Evolutionary conservation across 2,888 invertebrate species (phyloP).

Genomic region (Caenorhabditis wallacei): DNA sequence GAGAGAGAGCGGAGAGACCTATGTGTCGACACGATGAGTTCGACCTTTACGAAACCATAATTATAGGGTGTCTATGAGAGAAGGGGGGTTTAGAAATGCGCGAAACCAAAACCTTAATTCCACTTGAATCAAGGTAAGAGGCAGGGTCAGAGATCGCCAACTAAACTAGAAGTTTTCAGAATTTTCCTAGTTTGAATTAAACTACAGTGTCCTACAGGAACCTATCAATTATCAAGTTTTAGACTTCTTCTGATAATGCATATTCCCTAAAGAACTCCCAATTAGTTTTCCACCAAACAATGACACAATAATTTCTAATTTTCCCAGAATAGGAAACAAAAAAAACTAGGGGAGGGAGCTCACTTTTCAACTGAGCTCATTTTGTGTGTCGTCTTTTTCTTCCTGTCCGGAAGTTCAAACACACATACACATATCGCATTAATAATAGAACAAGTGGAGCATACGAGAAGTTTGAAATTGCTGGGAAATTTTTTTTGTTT

Average conservation of each 20-base stretch:
- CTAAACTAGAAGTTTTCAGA: neutral
- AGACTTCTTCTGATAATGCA: no score
- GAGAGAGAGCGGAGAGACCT: neutral
- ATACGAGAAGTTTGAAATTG: neutral
- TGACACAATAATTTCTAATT: neutral
- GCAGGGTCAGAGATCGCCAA: neutral
- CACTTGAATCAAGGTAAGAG: constrained; percentile 3
- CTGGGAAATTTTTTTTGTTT: neutral
- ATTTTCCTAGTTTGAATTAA: constrained; percentile 1
- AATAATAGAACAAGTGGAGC: constrained; percentile 48
- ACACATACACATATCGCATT: constrained; percentile 33
- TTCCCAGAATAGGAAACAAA: constrained; percentile 13
- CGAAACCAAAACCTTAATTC: neutral
- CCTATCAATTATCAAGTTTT: no score
- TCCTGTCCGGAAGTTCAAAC: constrained; percentile 25
- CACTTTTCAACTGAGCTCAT: constrained; percentile 13
- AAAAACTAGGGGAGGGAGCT: constrained; percentile 13
- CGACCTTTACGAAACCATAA: constrained; percentile 54
- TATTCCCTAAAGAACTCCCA: no score
- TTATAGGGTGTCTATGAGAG: constrained; percentile 38
- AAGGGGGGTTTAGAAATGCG: neutral
- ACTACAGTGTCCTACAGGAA: no score
- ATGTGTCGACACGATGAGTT: neutral
- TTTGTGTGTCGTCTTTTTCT: constrained; percentile 6
- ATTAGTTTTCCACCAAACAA: no score